Base-by-base conservation (phyloP, 2,113 vertebrate species). In the Eublepharis macularius region DNA sequence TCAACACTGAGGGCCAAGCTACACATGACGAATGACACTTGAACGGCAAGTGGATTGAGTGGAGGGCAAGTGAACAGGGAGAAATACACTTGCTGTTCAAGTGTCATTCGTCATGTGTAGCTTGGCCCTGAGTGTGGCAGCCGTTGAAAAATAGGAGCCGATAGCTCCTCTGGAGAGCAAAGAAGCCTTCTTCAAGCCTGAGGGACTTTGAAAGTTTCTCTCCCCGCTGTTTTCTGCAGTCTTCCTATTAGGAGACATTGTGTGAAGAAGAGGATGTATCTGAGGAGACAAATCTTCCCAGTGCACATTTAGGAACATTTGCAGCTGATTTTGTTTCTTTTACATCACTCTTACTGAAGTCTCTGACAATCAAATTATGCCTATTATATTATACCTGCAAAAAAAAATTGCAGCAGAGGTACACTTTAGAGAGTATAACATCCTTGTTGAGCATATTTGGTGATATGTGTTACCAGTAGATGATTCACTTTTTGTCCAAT, bases 401-500 rank as follows among this genome's bases (percentile, higher is more conserved):
- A 76, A 81, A 82, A 21, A 90, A 90, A 87, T 92, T 94, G 92
- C 88, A 85, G 76, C 60, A 86, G 83, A 86, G 72, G 68, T 84
- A 92, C 91, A 90, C 90, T 84, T n/a, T n/a, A n/a, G n/a, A n/a
- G 87, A 93, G 91, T 91, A 75, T 85, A n/a, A n/a, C n/a, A n/a
- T 93, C 94, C 90, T 91, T 91, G 86, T 74, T 87, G 90, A 86
- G 24, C 49, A 81, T 75, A 89, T 90, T 87, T 94, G 91, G 91
- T 88, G 79, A 26, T 63, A 21, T 82, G 88, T 54, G 83, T 90
- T 90, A 90, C 66, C 73, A 90, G 88, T 90, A 92, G 81, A 84
- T 90, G n/a, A 11, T 76, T 82, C 68, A 85, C 89, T 81, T 86
- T 93, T 49, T 90, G 88, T 89, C 63, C 86, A 84, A 60, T 88